A percentile compares a stretch with the other conserved stretches of the same genome.
Evolutionary conservation across 2,888 invertebrate species (phyloP).

Genomic region (Drosophila anomelani): DNA sequence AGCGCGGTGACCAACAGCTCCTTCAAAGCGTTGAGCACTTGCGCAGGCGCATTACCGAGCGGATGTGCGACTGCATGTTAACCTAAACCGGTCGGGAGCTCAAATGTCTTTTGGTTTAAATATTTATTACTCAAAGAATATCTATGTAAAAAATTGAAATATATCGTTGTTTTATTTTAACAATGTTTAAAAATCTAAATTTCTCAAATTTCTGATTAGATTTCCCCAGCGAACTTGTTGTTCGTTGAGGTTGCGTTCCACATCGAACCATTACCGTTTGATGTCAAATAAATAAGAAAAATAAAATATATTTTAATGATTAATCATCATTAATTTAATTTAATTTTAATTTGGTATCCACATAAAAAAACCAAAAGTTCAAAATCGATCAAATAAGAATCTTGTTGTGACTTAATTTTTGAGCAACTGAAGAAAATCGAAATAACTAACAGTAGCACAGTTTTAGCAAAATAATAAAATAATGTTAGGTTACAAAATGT

Average conservation of each 20-base stretch:
- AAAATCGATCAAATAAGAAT: no score
- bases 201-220: not conserved
- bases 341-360: no score
- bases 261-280: no score
- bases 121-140: not conserved
- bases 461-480: no score
- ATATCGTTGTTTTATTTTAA: not conserved
- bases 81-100: not conserved
- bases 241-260: not conserved
- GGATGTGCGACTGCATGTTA: conserved; percentile 23
- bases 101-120: not conserved
- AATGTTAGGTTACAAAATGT: no score
- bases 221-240: not conserved
- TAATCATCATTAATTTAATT: no score
- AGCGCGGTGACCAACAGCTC: not conserved
- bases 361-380: no score
- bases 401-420: no score
- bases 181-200: not conserved
- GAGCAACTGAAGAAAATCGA: no score
- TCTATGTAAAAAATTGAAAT: not conserved
- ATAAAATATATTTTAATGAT: no score
- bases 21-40: conserved; percentile 4
- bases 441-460: no score
- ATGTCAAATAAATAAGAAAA: no score
- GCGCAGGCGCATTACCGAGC: conserved; percentile 9